Base-by-base conservation (phyloP, 2,797 vertebrate species). In the Karalla daura region DNA sequence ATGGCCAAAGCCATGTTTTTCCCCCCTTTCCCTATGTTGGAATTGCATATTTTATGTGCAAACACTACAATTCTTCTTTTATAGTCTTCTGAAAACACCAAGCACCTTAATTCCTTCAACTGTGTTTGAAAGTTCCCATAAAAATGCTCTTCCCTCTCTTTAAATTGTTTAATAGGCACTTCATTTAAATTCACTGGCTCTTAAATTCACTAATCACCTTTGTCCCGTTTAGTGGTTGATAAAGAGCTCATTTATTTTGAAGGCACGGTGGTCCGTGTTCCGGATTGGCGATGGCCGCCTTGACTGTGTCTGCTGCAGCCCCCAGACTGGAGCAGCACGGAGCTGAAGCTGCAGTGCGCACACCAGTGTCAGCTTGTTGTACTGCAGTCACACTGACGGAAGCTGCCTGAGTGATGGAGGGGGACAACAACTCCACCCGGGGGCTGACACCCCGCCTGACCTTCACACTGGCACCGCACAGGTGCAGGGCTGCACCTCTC, bases 301-400 rank as follows among this genome's bases (percentile, higher is more conserved):
- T 82, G 62, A 76, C 59, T 41, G 7, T 4, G 46, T 46, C 41
- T 51, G 72, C n/a, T 74, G 78, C 66, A 36, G 78, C 46, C 5
- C 10, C 63, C 36, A n/a, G 40, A 24, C 30, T 43, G 43, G 36
- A 67, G 47, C 7, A 10, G 21, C 28, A 15, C 24, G 55, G 44
- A 56, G 69, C 27, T 11, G 37, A 87, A 78, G 86, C 79, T 88
- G 74, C 77, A 87, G 83, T 74, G 84, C 88, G 85, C 85, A 3
- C 63, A 72, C 88, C 76, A 87, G 87, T 49, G 89, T 74, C 71
- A 8, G 70, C 5, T 81, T 67, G 58, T 7, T 80, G 88, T 80
- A 86, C 59, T 90, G 80, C 88, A 90, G 55, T 40, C 49, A 40
- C 40, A 54, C 66, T 28, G 41, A 63, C 68, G 52, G 56, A 59